Percentiles rank a stretch among this genome's conserved stretches.
Conservation (phyloP, 2,797 vertebrate species). For the Gymnodraco acuticeps region DNA sequence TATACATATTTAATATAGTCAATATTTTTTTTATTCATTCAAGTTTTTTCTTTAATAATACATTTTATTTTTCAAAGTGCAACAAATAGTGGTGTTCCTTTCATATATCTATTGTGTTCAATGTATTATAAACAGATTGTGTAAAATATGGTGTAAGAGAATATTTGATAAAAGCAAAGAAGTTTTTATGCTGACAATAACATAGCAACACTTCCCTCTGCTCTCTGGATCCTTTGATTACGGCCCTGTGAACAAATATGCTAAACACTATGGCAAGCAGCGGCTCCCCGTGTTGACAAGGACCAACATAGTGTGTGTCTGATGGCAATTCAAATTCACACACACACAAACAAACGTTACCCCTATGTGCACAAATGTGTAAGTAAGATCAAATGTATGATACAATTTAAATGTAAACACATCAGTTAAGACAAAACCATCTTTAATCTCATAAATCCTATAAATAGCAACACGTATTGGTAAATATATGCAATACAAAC, state of each 20-base stretch:
- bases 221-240: constrained; percentile 60
- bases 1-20: no score
- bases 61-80: background rate
- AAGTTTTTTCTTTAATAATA: background rate
- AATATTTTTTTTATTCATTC: background rate
- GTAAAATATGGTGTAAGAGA: constrained; percentile 34
- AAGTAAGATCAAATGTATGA: background rate
- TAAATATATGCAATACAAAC: no score
- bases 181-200: constrained; percentile 56
- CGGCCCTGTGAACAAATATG: constrained; percentile 63
- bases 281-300: constrained; percentile 48
- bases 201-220: constrained; percentile 7
- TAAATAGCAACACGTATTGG: no score
- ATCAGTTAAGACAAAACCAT: no score
- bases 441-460: no score
- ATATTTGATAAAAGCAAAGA: constrained; percentile 34
- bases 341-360: background rate
- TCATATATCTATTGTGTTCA: constrained; percentile 34
- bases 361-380: background rate
- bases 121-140: constrained; percentile 45
- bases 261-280: constrained; percentile 57
- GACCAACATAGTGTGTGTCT: constrained; percentile 46
- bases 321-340: constrained; percentile 17
- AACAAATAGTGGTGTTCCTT: constrained; percentile 18
- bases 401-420: background rate